phyloP scores from a whole-genome alignment of 2,113 vertebrate species.

The Leptobrachium ailaonicum region DNA sequence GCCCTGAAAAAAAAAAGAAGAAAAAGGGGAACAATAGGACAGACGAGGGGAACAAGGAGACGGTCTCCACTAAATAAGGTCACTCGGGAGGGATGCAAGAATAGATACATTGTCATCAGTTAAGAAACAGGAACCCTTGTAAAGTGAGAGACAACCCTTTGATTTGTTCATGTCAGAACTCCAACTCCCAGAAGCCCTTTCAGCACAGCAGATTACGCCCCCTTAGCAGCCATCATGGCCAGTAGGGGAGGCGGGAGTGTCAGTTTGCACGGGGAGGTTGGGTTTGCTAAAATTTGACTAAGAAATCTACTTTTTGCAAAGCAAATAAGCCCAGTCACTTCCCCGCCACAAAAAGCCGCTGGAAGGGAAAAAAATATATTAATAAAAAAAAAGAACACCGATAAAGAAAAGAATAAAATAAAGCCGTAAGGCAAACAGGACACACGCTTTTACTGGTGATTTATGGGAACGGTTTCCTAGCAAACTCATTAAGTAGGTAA shows the following conservation, averaged over 20 bases:
- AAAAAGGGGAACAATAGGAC: too few species aligned
- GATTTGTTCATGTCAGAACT: constrained; percentile 3
- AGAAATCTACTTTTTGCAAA: constrained; percentile 51
- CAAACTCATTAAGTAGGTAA: constrained; percentile 7
- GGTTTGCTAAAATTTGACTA: constrained; percentile 43
- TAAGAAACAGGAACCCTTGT: too few species aligned
- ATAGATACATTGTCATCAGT: too few species aligned
- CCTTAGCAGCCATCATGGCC: not conserved
- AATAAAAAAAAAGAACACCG: not conserved
- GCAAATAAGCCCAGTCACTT: not conserved
- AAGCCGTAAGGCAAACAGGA: not conserved
- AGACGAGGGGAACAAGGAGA: too few species aligned
- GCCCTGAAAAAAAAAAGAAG: too few species aligned
- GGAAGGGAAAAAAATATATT: not conserved
- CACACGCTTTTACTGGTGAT: not conserved
- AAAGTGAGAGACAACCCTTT: not conserved
- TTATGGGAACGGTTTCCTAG: constrained; percentile 6
- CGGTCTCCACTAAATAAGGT: too few species aligned
- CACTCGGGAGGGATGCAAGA: too few species aligned
- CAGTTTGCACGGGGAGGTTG: not conserved
- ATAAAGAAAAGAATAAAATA: not conserved
- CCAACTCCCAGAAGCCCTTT: constrained; percentile 44
- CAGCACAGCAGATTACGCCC: too few species aligned
- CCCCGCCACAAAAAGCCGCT: constrained; percentile 54
- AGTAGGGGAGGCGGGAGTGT: not conserved